phyloP scores from a whole-genome alignment of 1,140 invertebrate genomes.

The Centruroides vittatus region DNA sequence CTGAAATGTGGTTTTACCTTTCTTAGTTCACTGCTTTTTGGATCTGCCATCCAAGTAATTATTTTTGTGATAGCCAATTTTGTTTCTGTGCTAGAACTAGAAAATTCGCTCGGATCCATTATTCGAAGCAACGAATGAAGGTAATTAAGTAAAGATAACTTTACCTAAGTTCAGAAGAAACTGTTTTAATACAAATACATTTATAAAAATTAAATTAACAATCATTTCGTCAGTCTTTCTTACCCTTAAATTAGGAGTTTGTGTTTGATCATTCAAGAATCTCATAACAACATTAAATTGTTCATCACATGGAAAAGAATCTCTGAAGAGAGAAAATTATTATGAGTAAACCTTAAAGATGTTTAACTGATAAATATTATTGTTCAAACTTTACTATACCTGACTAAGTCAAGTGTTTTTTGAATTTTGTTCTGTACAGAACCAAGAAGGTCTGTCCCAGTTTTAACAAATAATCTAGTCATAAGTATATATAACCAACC shows the following conservation, averaged over 20 bases:
- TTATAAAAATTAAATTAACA: too few species aligned
- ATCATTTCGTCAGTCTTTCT: too few species aligned
- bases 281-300: conserved; percentile 47
- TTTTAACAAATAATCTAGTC: conserved; percentile 61
- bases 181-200: too few species aligned
- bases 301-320: conserved; percentile 44
- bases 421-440: conserved; percentile 81
- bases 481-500: conserved; percentile 68
- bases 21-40: conserved; percentile 52
- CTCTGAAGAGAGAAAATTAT: conserved; percentile 29
- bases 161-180: conserved; percentile 23
- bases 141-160: conserved; percentile 31
- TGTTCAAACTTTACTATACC: background rate
- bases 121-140: conserved; percentile 26
- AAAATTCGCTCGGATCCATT: conserved; percentile 32
- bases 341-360: too few species aligned
- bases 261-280: conserved; percentile 75
- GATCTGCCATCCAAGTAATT: conserved; percentile 39
- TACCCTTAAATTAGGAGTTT: conserved; percentile 55
- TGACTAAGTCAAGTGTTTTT: conserved; percentile 42
- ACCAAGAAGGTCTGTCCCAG: conserved; percentile 72
- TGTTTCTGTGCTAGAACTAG: conserved; percentile 24
- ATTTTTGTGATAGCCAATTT: conserved; percentile 35
- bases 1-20: conserved; percentile 25
- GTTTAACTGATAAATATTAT: too few species aligned